Evolutionary conservation across 2,797 vertebrate species (phyloP), one percentile per base, ranked within the genome.

Genomic region (Mycteria americana): DNA sequence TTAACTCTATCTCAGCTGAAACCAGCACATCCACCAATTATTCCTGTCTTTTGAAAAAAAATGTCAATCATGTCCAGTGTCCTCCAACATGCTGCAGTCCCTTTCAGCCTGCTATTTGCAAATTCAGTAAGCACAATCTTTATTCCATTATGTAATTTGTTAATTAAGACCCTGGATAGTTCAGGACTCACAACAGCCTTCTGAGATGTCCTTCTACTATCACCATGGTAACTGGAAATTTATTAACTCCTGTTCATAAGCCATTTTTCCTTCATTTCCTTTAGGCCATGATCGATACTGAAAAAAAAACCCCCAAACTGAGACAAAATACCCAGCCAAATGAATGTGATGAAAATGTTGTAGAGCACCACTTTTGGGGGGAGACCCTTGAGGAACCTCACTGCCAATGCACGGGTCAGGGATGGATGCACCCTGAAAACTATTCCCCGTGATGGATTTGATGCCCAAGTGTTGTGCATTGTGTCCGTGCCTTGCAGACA

Each of bases 181-280:
- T 48, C 53, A 57, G 57, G 67, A 78, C 57, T 88, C 45, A 10
- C 27, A 81, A 60, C 7, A 90, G 37, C 39, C 16, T 45, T 77
- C n/a, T 3, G 13, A 90, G 69, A n/a, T 48, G 65, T 69, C 59
- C 81, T 84, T 33, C 59, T 31, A 31, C 56, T 33, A 70, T 94
- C 12, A 9, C 93, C 93, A 92, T 85, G 88, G 94, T 13, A 95
- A 97, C 91, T 37, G 68, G 48, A 85, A 70, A 83, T n/a, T 27
- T 85, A 68, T 62, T n/a, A 92, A 70, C 64, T 89, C 43, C 65
- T 92, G 56, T 18, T 85, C 75, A 72, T 19, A 88, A 70, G 70
- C 27, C 13, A 11, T 59, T 68, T 83, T 88, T 46, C 24, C 60
- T 83, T 73, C 25, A 33, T 77, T 94, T 94, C 35, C 85, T 92